Base-by-base conservation (phyloP, 2,888 invertebrate genomes). In the Eilema griseolum region DNA sequence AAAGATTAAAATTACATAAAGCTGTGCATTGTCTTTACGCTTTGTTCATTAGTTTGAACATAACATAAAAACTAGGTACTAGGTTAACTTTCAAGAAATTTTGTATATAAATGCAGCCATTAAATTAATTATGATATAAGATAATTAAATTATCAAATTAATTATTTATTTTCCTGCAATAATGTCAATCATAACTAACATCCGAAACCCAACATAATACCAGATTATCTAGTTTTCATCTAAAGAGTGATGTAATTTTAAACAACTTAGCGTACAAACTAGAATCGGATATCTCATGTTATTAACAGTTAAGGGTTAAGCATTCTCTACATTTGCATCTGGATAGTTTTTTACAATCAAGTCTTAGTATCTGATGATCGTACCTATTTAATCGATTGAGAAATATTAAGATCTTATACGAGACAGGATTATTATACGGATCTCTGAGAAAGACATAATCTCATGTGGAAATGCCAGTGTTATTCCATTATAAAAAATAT, bases 271-370 rank as follows among this genome's bases (percentile, higher is more conserved):
- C 37, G 1, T 20, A 37, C 37, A 37, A 62, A 41, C 23, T n/a
- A 62, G 37, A 59, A 7, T 20, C 20, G 7, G 20, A 46, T 46
- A 46, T 46, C 46, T 46, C 20, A 14, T 46, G 52, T 62, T 72
- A 60, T 59, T 72, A 60, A 74, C 61, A 14, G 61, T 69, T 56
- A 72, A 69, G 62, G 52, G 70, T 57, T 65, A 69, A 67, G 69
- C 70, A 70, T 57, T 78, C 72, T 74, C 64, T 70, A 60, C 70
- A 81, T 81, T 81, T 67, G 73, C 82, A 82, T 81, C 74, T 59
- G 68, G 20, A 78, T 74, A 69, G 73, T 75, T 75, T 76, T 76
- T 78, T 68, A 59, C 71, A 66, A 75, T 73, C 61, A 60, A 74
- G 67, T 61, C 72, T 69, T 68, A 66, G 71, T 71, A 76, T 74